Base-by-base conservation (phyloP, 2,888 invertebrate species). In the Scaptomyza tumidula region DNA sequence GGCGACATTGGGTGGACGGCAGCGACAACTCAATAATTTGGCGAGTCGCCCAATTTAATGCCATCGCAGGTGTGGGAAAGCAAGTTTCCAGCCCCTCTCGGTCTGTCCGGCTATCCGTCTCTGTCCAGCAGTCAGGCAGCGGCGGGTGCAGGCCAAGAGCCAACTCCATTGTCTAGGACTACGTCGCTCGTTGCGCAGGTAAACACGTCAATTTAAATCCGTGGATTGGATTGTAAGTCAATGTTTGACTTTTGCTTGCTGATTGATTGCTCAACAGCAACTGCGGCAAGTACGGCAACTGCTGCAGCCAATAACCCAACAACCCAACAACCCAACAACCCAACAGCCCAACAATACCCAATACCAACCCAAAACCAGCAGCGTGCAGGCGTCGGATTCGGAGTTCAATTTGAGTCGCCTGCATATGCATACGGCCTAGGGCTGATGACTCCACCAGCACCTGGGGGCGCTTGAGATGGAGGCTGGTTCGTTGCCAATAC, bases 191-290 rank as follows among this genome's bases (percentile, higher is more conserved):
- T 62, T 80, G 75, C 73, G 49, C 86, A 81, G 82, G 90, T 90
- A 90, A 90, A 90, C 88, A 90, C 84, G 88, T 82, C 90, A 89
- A 90, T 90, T 90, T 90, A 90, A 86, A 90, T 90, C 90, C 90
- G 90, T 88, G 90, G 83, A 86, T 86, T 89, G 90, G 89, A 90
- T 90, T 90, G 90, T 85, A 86, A 89, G 90, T 89, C 89, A 90
- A 90, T 90, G 90, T 90, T 90, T 90, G 89, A 89, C 89, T 90
- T 90, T 90, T 89, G 90, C 89, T 90, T 77, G 85, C 90, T 90
- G 90, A 90, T 90, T 90, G 90, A 90, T 90, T 90, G 90, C 89
- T 88, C 88, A 87, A 82, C 81, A 86, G 90, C 82, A 88, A 78
- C 80, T 82, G 80, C 74, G 72, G 74, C 71, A 43, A 61, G 46